A percentile compares a stretch with the other conserved stretches of the same genome.
Evolutionary conservation across 2,888 invertebrate species (phyloP).

Genomic region (Myathropa florea): DNA sequence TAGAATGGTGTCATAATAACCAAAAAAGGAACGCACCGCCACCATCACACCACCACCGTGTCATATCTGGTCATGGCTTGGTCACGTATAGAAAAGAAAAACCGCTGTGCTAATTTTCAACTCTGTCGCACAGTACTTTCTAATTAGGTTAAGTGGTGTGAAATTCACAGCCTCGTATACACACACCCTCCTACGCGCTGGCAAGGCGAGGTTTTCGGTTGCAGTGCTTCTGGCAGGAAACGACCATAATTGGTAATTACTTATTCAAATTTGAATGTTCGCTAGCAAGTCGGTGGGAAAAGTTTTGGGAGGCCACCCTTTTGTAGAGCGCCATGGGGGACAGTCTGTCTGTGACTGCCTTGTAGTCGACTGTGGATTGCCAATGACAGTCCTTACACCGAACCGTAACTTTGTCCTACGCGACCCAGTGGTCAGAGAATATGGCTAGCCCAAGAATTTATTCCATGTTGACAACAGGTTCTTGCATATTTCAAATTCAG

Average conservation of each 20-base stretch:
- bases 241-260: slow-evolving; percentile 70
- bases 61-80: slow-evolving; percentile 21
- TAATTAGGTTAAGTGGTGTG: slow-evolving; percentile 71
- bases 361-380: neutral
- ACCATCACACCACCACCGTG: neutral
- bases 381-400: slow-evolving; percentile 10
- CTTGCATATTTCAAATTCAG: slow-evolving; percentile 17
- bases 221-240: slow-evolving; percentile 64
- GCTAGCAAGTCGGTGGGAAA: slow-evolving; percentile 45
- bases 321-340: neutral
- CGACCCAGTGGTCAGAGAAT: slow-evolving; percentile 7
- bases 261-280: slow-evolving; percentile 68
- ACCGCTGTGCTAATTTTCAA: slow-evolving; percentile 69
- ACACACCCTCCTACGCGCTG: slow-evolving; percentile 6
- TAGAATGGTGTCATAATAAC: no score
- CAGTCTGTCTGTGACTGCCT: slow-evolving; percentile 34
- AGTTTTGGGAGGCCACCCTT: slow-evolving; percentile 27
- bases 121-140: slow-evolving; percentile 65
- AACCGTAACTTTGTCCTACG: neutral
- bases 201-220: slow-evolving; percentile 10
- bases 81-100: slow-evolving; percentile 50
- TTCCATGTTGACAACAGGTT: slow-evolving; percentile 63
- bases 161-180: slow-evolving; percentile 49
- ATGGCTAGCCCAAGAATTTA: slow-evolving; percentile 41
- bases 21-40: neutral